Conservation (phyloP, 37 sponge, comb jelly and placozoan species). For the Ephydatia muelleri region DNA sequence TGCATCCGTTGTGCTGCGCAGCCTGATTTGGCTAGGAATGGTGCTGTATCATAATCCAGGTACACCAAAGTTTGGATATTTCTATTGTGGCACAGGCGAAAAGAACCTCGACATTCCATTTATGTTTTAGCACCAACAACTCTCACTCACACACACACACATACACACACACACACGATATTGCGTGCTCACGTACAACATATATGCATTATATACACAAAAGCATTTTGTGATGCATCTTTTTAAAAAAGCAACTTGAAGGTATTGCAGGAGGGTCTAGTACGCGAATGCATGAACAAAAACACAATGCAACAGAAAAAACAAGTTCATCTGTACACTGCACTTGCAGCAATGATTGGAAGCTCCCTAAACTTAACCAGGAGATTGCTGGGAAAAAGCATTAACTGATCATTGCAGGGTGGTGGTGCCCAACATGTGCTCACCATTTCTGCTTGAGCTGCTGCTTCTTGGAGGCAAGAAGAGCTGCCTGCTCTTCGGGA, state of each 20-base stretch:
- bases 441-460: constrained; percentile 42
- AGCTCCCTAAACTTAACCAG: too few relatives aligned
- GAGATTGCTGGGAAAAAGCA: too few relatives aligned
- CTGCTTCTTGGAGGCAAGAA: constrained; percentile 33
- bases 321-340: too few relatives aligned
- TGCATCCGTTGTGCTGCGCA: constrained; percentile 72
- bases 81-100: constrained; percentile 96
- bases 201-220: neutral
- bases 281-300: neutral
- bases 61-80: constrained; percentile 82
- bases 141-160: constrained; percentile 2
- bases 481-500: constrained; percentile 29
- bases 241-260: too few relatives aligned
- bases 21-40: constrained; percentile 89
- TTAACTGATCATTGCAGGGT: too few relatives aligned
- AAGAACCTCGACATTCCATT: constrained; percentile 90
- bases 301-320: neutral
- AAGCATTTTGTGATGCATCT: too few relatives aligned
- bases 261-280: too few relatives aligned
- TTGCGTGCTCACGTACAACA: neutral
- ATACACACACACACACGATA: too few relatives aligned
- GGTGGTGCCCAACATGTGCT: neutral
- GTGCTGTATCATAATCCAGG: constrained; percentile 85
- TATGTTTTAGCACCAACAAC: constrained; percentile 81
- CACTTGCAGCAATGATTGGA: too few relatives aligned